Percentiles rank a stretch among this genome's conserved stretches.
phyloP scores from a whole-genome alignment of 2,113 vertebrate genomes.

The Catharus bicknelli region DNA sequence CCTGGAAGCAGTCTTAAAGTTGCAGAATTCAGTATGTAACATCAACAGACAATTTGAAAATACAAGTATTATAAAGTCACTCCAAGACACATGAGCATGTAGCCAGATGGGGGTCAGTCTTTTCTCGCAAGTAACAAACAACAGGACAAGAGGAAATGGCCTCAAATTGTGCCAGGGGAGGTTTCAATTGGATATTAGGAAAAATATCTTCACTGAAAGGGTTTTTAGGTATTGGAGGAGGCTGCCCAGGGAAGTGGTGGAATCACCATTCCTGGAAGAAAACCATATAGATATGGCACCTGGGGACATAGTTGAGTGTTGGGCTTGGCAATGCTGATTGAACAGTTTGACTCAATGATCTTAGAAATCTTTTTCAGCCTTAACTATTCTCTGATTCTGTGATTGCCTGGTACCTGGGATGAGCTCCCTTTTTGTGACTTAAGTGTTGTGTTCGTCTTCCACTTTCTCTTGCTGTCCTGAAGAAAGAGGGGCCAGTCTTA shows the following conservation, averaged over 20 bases:
- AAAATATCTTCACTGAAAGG: background rate
- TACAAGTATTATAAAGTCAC: too few relatives aligned
- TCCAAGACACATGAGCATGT: too few relatives aligned
- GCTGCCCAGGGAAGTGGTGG: background rate
- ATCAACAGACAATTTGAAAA: too few relatives aligned
- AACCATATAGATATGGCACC: background rate
- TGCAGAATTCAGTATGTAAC: too few relatives aligned
- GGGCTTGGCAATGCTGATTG: background rate
- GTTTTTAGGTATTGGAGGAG: background rate
- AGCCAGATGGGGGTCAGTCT: rapidly evolving
- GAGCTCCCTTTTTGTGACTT: background rate
- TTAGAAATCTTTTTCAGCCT: background rate
- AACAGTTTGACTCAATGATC: background rate
- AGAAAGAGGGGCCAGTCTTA: background rate
- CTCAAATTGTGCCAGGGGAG: background rate
- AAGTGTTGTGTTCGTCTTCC: background rate
- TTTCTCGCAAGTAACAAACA: background rate
- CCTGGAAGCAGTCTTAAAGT: too few relatives aligned
- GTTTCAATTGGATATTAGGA: background rate
- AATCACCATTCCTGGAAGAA: background rate
- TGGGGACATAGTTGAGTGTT: background rate
- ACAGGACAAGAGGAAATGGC: background rate
- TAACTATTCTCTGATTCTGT: background rate
- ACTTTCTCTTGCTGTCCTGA: background rate
- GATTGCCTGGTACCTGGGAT: background rate